A percentile compares a stretch with the other conserved stretches of the same genome.
Conservation (phyloP, 2,113 vertebrate species). For the Mesoclemmys tuberculata region DNA sequence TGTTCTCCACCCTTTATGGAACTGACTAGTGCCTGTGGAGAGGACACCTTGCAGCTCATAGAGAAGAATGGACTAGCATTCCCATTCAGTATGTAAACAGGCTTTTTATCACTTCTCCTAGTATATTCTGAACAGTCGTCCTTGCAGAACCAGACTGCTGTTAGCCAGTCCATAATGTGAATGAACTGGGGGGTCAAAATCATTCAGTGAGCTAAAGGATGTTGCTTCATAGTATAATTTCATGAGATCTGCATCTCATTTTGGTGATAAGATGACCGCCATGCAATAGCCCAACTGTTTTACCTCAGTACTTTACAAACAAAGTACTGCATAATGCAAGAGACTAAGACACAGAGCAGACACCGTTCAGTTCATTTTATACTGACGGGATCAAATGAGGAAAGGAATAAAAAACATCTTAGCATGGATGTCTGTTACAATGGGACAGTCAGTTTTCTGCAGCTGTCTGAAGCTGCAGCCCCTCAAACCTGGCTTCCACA, state of each 20-base stretch:
- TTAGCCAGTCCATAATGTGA: neutral
- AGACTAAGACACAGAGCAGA: neutral
- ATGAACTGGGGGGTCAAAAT: neutral
- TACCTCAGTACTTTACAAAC: neutral
- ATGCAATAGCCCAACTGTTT: neutral
- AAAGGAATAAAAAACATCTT: neutral
- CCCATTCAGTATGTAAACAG: constrained; percentile 91
- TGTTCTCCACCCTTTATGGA: constrained; percentile 99
- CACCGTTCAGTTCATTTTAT: no score
- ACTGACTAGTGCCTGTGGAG: constrained; percentile 89
- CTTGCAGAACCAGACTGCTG: neutral
- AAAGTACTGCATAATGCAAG: neutral
- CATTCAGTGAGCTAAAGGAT: neutral
- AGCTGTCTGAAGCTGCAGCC: neutral
- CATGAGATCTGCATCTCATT: neutral
- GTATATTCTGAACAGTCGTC: neutral
- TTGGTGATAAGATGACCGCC: neutral
- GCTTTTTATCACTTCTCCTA: neutral
- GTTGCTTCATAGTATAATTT: neutral
- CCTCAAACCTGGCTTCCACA: neutral
- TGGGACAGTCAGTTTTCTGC: neutral
- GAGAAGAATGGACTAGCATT: constrained; percentile 93
- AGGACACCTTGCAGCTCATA: constrained; percentile 91
- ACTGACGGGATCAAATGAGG: neutral
- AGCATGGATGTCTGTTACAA: neutral